phyloP scores from a whole-genome alignment of 2,113 vertebrate genomes.

The Archilochus colubris region DNA sequence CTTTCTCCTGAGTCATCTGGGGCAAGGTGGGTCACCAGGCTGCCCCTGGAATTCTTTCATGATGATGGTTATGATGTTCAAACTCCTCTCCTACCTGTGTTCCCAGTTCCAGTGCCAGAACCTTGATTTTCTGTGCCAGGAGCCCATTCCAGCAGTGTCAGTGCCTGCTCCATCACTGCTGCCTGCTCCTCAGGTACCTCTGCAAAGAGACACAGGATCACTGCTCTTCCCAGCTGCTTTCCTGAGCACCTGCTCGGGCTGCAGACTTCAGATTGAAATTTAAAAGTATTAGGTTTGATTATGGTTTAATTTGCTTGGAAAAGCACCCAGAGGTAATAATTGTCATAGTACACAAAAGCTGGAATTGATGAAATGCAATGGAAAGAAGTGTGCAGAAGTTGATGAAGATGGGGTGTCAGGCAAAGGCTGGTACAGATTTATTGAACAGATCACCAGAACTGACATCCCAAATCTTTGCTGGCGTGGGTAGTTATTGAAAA shows the following conservation, averaged over 20 bases:
- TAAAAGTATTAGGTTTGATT: neutral
- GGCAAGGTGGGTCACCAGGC: neutral
- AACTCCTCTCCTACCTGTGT: neutral
- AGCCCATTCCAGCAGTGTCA: no score
- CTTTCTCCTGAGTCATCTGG: neutral
- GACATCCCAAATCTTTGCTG: neutral
- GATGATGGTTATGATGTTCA: neutral
- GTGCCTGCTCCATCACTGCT: accelerated
- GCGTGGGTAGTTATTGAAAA: neutral
- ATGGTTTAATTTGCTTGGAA: neutral
- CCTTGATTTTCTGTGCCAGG: neutral
- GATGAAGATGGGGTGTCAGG: neutral
- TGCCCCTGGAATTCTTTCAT: neutral
- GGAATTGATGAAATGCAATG: neutral
- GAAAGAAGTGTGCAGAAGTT: neutral
- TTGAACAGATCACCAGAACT: neutral
- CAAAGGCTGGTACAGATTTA: neutral
- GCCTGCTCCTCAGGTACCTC: neutral
- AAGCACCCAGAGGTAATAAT: neutral
- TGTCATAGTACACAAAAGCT: neutral
- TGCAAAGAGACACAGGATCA: neutral
- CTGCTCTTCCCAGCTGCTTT: neutral
- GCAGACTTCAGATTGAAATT: neutral
- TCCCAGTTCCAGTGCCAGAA: neutral
- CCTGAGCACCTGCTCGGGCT: neutral